phyloP scores from a whole-genome alignment of 23 tunicate genomes.

The Ciona savignyi region DNA sequence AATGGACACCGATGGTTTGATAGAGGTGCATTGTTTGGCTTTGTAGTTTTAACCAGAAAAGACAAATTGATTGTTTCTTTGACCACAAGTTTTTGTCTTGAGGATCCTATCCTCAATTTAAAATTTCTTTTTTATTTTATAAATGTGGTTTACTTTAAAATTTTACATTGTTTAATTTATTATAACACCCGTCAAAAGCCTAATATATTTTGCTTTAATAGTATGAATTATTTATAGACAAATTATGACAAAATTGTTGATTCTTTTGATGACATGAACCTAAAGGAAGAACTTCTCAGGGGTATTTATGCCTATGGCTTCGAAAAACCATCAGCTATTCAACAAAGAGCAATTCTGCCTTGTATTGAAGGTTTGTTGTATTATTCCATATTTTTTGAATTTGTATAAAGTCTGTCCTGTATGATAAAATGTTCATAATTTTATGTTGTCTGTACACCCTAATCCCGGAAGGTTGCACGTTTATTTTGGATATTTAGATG shows the following conservation, averaged over 20 bases:
- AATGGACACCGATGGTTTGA: constrained; percentile 73
- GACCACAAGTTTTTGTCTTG: neutral
- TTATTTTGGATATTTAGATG: too few relatives aligned
- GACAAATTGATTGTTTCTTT: neutral
- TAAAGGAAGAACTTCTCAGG: constrained; percentile 81
- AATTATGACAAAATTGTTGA: constrained; percentile 83
- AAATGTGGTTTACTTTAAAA: too few relatives aligned
- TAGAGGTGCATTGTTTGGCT: constrained; percentile 37
- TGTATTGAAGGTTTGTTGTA: constrained; percentile 83
- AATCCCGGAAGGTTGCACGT: too few relatives aligned
- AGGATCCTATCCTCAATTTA: neutral
- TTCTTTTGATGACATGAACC: constrained; percentile 95
- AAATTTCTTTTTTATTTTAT: too few relatives aligned
- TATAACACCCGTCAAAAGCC: too few relatives aligned
- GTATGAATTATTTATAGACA: constrained; percentile 31
- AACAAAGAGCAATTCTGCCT: constrained; percentile 94
- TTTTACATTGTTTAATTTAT: too few relatives aligned
- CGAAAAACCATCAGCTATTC: constrained; percentile 99
- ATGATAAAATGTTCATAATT: too few relatives aligned
- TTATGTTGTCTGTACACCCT: too few relatives aligned
- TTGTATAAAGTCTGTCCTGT: too few relatives aligned
- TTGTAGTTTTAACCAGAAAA: neutral
- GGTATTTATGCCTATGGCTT: constrained; percentile 99
- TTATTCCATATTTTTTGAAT: too few relatives aligned
- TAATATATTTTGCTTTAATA: too few relatives aligned